Evolutionary conservation across 1,140 invertebrate genomes (phyloP).

Genomic region (Heterodera carotae): DNA sequence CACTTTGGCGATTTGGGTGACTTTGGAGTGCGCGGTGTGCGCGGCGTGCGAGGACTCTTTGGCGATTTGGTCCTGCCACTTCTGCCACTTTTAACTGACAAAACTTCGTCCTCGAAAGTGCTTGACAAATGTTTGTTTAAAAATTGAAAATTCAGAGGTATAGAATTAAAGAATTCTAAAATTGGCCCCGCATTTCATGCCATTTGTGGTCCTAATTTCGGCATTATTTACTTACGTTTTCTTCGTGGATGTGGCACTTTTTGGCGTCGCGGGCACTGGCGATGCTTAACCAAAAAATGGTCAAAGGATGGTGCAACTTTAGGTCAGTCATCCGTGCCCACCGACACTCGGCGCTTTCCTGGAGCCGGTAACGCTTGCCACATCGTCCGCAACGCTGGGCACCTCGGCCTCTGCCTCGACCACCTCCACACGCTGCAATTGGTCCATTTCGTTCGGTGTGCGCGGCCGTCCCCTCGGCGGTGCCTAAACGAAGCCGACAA

Average conservation of each 20-base stretch:
- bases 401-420: slow-evolving; percentile 22
- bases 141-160: too few species aligned
- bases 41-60: slow-evolving; percentile 56
- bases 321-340: not conserved
- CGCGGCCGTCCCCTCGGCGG: slow-evolving; percentile 58
- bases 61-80: slow-evolving; percentile 35
- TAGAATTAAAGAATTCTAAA: too few species aligned
- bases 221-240: slow-evolving; percentile 8
- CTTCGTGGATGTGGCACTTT: slow-evolving; percentile 8
- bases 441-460: slow-evolving; percentile 63
- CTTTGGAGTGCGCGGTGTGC: slow-evolving; percentile 55
- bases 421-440: slow-evolving; percentile 8
- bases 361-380: not conserved
- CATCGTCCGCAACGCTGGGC: not conserved
- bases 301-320: not conserved
- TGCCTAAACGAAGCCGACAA: slow-evolving; percentile 39
- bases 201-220: too few species aligned
- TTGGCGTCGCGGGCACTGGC: slow-evolving; percentile 29
- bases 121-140: slow-evolving; percentile 26
- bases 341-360: slow-evolving; percentile 8
- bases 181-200: too few species aligned
- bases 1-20: slow-evolving; percentile 45
- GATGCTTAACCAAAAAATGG: slow-evolving; percentile 20
- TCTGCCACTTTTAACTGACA: slow-evolving; percentile 30
- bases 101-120: slow-evolving; percentile 55